Evolutionary conservation across 2,888 invertebrate genomes (phyloP).

Genomic region (Dynastes hyllus): DNA sequence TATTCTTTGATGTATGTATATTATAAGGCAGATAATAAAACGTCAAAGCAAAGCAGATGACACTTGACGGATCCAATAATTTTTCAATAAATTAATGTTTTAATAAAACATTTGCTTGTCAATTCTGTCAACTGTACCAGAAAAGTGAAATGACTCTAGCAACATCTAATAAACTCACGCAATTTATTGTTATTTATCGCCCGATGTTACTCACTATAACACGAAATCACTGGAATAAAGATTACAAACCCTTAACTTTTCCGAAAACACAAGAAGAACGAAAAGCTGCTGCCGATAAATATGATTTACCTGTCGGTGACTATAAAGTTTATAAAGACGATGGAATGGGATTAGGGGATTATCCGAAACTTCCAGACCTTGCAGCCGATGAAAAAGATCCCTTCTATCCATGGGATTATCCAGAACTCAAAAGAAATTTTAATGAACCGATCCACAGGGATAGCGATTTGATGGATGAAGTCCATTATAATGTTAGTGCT

Average conservation of each 20-base stretch:
- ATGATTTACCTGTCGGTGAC: constrained; percentile 86
- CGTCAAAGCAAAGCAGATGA: no score
- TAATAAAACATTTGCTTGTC: no score
- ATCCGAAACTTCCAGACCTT: constrained; percentile 85
- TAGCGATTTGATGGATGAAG: constrained; percentile 81
- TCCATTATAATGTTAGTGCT: constrained; percentile 78
- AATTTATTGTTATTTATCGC: constrained; percentile 59
- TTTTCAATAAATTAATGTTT: no score
- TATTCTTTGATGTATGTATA: no score
- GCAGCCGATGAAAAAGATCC: constrained; percentile 84
- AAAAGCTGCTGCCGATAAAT: constrained; percentile 90
- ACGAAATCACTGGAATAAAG: constrained; percentile 81
- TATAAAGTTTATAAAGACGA: constrained; percentile 88
- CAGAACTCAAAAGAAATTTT: constrained; percentile 86
- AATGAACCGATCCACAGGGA: constrained; percentile 85
- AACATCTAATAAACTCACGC: constrained; percentile 58
- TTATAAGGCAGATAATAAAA: no score
- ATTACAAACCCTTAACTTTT: constrained; percentile 87
- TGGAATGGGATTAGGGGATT: constrained; percentile 86
- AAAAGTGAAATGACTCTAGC: constrained; percentile 57
- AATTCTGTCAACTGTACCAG: not conserved
- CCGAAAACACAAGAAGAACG: constrained; percentile 86
- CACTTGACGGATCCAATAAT: no score
- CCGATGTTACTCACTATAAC: constrained; percentile 62
- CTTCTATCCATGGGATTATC: constrained; percentile 89